phyloP scores from a whole-genome alignment of 2,797 vertebrate genomes.

The Propithecus deckenii region DNA sequence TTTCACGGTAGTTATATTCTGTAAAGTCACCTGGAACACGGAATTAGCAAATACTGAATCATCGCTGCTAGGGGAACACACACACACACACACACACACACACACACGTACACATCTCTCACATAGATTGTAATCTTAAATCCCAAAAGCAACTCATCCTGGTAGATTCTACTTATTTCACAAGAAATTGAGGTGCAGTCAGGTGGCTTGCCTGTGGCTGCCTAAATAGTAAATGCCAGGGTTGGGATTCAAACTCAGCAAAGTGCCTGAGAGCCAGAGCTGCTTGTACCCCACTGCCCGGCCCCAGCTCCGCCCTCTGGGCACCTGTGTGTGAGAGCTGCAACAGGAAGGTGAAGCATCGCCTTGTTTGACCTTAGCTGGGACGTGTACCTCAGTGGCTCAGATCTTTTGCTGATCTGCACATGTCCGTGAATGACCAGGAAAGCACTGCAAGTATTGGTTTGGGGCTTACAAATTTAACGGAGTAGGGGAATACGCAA shows the following conservation, averaged over 20 bases:
- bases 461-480: background rate
- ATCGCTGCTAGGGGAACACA: background rate
- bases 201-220: background rate
- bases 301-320: rapidly evolving
- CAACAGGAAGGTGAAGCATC: background rate
- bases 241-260: background rate
- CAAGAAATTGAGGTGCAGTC: background rate
- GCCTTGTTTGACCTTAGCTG: too few relatives aligned
- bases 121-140: background rate
- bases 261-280: background rate
- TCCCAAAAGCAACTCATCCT: background rate
- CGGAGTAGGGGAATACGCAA: background rate
- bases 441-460: background rate
- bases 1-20: background rate
- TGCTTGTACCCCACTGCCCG: too few relatives aligned
- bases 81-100: background rate
- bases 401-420: background rate
- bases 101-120: background rate
- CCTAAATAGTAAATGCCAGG: background rate
- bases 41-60: background rate
- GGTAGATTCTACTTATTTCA: background rate
- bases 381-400: background rate
- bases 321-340: background rate
- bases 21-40: background rate
- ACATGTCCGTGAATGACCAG: background rate